phyloP scores from a whole-genome alignment of 2,113 vertebrate genomes.

The Crocuta crocuta region DNA sequence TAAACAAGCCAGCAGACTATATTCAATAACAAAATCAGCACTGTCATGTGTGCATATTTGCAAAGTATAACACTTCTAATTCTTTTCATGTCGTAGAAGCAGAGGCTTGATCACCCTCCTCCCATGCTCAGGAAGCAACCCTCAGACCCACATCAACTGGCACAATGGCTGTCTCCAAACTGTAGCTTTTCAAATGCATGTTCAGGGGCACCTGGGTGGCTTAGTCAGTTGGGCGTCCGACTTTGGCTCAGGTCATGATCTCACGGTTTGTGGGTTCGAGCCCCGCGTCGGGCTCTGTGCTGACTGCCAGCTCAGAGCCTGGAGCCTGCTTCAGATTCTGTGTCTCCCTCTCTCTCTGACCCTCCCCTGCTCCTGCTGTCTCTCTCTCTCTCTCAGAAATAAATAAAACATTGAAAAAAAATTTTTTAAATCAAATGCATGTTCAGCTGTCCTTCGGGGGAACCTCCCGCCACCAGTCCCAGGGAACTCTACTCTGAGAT shows the following conservation, averaged over 20 bases:
- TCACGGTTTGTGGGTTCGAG: too few species aligned
- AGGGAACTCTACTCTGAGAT: background rate
- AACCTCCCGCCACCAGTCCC: background rate
- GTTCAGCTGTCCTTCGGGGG: background rate
- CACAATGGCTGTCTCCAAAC: background rate
- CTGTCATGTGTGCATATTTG: background rate
- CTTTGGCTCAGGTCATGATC: too few species aligned
- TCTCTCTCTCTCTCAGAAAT: too few species aligned
- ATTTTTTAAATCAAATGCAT: background rate
- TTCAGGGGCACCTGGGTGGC: background rate
- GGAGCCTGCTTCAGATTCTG: too few species aligned
- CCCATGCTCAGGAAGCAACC: background rate
- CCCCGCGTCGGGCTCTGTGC: too few species aligned
- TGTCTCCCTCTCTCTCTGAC: too few species aligned
- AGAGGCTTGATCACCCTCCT: background rate
- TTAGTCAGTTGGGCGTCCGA: too few species aligned
- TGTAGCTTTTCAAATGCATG: background rate
- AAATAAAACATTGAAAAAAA: too few species aligned
- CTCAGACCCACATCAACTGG: background rate
- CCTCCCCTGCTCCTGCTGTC: too few species aligned
- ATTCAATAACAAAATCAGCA: background rate
- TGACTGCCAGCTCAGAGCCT: too few species aligned
- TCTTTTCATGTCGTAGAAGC: background rate
- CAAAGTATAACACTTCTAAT: background rate
- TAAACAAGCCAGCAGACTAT: background rate